These are phyloP conservation scores for Malurus elegans DNA, from an alignment of 2,113 vertebrate genomes.

Conservation along the genomic window DNA sequence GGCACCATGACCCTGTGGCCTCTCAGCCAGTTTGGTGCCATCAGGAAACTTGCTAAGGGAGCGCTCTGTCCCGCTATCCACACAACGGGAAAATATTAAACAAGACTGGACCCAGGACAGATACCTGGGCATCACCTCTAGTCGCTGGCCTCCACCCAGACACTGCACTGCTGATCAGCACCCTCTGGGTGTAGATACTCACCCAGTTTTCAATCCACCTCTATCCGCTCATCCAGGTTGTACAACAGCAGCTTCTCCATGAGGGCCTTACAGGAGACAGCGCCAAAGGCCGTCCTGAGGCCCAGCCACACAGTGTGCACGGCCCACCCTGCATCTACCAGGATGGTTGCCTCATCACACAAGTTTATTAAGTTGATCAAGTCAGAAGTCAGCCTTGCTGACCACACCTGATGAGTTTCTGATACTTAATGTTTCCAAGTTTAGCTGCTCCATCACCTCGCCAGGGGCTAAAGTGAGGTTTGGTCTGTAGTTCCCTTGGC, in stretches of 20 bases:
- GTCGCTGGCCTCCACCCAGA: background rate
- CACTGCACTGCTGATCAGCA: accelerated
- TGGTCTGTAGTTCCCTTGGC: background rate
- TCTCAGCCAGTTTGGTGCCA: background rate
- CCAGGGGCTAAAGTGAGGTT: background rate
- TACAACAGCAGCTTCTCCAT: background rate
- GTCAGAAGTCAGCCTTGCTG: background rate
- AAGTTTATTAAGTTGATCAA: background rate
- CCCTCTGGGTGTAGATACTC: accelerated
- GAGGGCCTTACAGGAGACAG: background rate
- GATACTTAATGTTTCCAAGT: background rate
- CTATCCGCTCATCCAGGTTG: background rate
- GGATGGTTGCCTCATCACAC: background rate
- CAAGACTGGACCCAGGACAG: background rate
- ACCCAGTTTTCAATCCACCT: background rate
- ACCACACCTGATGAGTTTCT: background rate
- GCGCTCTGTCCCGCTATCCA: background rate
- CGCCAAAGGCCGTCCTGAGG: background rate
- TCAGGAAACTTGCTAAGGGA: background rate
- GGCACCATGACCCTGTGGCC: background rate
- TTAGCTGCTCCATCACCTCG: background rate
- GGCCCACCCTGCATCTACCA: background rate
- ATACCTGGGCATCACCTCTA: background rate
- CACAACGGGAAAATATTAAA: background rate
- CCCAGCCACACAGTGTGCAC: background rate